These are phyloP conservation scores for Neuroscelio doddi DNA, from an alignment of 2,888 invertebrate species.

Conservation along the genomic window DNA sequence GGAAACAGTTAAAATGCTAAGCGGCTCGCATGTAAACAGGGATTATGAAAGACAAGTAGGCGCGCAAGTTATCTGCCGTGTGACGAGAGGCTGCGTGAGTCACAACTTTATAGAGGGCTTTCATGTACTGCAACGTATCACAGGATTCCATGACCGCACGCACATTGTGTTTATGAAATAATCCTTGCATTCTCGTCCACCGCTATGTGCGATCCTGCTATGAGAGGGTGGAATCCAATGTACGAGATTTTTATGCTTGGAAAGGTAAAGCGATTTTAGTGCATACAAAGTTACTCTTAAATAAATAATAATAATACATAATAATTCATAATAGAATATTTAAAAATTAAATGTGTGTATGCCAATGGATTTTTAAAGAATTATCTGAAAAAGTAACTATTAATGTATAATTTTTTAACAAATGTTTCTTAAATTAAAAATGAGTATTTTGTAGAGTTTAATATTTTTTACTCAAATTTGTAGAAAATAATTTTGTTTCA, in stretches of 20 bases:
- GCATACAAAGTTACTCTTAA: no score
- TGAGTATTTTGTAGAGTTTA: no score
- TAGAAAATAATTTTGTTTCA: no score
- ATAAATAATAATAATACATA: no score
- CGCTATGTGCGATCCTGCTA: no score
- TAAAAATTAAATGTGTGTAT: no score
- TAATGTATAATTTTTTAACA: no score
- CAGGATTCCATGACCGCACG: constrained; percentile 32
- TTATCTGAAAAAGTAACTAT: no score
- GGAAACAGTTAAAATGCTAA: constrained; percentile 49
- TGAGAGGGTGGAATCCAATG: constrained; percentile 22
- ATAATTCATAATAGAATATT: no score
- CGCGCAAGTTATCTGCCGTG: constrained; percentile 29
- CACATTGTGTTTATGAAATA: constrained; percentile 66
- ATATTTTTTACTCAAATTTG: no score
- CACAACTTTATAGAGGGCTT: constrained; percentile 40
- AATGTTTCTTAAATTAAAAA: no score
- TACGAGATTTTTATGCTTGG: constrained; percentile 15
- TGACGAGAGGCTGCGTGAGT: constrained; percentile 37
- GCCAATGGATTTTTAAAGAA: no score
- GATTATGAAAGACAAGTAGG: constrained; percentile 43
- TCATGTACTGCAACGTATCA: constrained; percentile 26
- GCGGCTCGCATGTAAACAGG: constrained; percentile 41
- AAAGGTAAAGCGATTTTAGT: constrained; percentile 9
- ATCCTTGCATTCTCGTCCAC: constrained; percentile 60